Conservation (phyloP, 2,797 vertebrate species). For the Phylloscopus collybita region DNA sequence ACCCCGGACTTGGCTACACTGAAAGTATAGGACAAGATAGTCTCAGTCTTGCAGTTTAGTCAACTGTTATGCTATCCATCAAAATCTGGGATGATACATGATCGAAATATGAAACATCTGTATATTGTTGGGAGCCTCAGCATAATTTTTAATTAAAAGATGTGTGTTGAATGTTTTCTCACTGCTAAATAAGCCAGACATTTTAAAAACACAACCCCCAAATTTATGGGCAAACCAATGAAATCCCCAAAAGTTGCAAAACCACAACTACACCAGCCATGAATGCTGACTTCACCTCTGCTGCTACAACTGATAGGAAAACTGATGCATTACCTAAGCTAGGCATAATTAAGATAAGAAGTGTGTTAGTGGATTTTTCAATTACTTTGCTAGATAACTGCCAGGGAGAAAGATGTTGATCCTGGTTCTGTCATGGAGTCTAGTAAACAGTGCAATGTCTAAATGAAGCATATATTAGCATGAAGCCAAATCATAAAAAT, state of each 20-base stretch:
- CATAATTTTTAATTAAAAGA: constrained; percentile 45
- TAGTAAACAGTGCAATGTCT: neutral
- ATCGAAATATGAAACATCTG: constrained; percentile 42
- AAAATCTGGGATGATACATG: neutral
- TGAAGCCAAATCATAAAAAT: neutral
- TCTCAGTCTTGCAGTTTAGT: neutral
- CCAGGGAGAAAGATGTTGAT: neutral
- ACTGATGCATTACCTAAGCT: neutral
- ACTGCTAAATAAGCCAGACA: constrained; percentile 15
- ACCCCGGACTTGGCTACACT: neutral
- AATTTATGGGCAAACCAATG: neutral
- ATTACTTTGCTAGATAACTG: neutral
- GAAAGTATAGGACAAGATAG: neutral
- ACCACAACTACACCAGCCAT: neutral
- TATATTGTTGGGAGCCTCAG: neutral
- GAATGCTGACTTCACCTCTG: constrained; percentile 12
- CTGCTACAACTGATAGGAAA: neutral
- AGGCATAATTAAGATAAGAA: neutral
- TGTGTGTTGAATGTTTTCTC: constrained; percentile 35
- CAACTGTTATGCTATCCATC: neutral
- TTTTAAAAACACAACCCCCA: neutral
- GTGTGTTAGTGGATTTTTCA: neutral
- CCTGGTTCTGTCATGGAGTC: neutral
- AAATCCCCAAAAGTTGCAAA: neutral
- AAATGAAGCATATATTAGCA: neutral